Conservation (phyloP, 1,140 invertebrate species). For the Drosophila murphyi region DNA sequence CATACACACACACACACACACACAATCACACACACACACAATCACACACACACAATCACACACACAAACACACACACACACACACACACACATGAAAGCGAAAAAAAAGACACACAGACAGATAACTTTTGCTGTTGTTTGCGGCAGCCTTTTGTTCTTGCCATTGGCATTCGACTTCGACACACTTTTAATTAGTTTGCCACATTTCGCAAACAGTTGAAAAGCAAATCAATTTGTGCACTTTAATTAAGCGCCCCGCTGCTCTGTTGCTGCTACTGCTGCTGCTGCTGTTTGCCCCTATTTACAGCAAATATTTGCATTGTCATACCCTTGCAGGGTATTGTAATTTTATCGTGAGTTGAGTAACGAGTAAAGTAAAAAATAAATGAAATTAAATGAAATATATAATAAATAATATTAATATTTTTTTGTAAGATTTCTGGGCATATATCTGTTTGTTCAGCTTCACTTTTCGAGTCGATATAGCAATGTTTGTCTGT, state of each 20-base stretch:
- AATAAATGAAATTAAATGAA: too few species aligned
- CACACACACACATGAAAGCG: constrained; percentile 18
- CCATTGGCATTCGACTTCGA: constrained; percentile 77
- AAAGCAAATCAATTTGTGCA: constrained; percentile 68
- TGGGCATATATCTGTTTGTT: too few species aligned
- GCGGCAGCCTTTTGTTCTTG: constrained; percentile 71
- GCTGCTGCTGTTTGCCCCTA: constrained; percentile 25
- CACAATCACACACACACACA: constrained; percentile 22
- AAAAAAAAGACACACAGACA: constrained; percentile 18
- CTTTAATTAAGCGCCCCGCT: constrained; percentile 62
- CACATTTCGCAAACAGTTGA: constrained; percentile 78
- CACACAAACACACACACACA: constrained; percentile 17
- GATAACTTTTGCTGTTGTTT: constrained; percentile 50
- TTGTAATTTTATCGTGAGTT: too few species aligned
- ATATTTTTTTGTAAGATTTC: too few species aligned
- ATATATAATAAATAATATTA: too few species aligned
- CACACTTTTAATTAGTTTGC: constrained; percentile 80
- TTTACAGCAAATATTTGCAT: constrained; percentile 45
- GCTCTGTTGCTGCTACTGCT: not conserved
- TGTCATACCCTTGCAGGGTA: not conserved
- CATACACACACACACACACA: constrained; percentile 9
- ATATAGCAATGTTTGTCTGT: too few species aligned
- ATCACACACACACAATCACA: not conserved
- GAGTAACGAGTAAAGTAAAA: too few species aligned
- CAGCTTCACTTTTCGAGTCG: too few species aligned